Conservation (phyloP, 2,113 vertebrate genomes). For the Riparia riparia region DNA sequence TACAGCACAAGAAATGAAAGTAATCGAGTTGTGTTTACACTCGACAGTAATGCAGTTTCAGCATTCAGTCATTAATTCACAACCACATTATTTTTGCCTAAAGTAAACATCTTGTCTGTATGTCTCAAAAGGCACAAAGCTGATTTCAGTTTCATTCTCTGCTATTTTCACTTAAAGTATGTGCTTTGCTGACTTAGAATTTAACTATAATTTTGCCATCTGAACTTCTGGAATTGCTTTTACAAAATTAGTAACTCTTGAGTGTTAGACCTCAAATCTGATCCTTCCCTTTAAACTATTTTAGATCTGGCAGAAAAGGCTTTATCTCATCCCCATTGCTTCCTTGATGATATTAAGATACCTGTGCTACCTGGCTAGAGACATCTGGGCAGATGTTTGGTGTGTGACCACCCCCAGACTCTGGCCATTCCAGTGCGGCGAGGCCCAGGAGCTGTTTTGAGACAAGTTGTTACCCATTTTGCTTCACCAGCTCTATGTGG, state of each 20-base stretch:
- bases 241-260: neutral
- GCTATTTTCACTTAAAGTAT: neutral
- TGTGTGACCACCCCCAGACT: neutral
- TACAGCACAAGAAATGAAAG: neutral
- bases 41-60: neutral
- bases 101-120: neutral
- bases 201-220: neutral
- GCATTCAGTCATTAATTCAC: neutral
- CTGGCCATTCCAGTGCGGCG: too few species aligned
- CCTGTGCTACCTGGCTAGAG: neutral
- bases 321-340: neutral
- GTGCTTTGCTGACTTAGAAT: neutral
- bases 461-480: neutral
- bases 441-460: neutral
- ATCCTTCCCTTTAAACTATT: neutral
- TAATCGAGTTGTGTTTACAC: neutral
- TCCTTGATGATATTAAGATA: neutral
- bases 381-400: neutral
- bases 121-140: neutral
- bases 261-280: neutral
- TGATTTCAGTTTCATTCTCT: neutral
- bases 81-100: neutral
- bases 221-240: neutral
- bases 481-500: neutral
- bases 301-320: neutral